These are phyloP conservation scores for Centropristis striata DNA, from an alignment of 2,113 vertebrate genomes.

Conservation along the genomic window DNA sequence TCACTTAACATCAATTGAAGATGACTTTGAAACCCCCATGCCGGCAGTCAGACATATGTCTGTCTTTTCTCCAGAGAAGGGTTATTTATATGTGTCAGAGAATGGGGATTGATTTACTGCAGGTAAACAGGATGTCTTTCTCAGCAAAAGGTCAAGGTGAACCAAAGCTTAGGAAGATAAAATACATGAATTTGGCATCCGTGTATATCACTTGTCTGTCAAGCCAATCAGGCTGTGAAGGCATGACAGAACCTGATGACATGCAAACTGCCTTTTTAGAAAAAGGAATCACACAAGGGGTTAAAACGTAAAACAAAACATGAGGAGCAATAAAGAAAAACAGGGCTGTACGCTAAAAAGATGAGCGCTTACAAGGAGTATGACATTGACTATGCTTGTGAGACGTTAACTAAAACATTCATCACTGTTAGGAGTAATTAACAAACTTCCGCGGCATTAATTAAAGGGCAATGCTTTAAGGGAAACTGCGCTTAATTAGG, in stretches of 20 bases:
- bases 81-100: slow-evolving; percentile 69
- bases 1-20: slow-evolving; percentile 19
- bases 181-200: slow-evolving; percentile 42
- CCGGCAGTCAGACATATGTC: slow-evolving; percentile 9
- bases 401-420: slow-evolving; percentile 76
- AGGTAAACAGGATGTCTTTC: slow-evolving; percentile 69
- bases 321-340: neutral
- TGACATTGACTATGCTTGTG: slow-evolving; percentile 64
- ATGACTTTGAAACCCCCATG: slow-evolving; percentile 4
- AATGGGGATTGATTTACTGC: slow-evolving; percentile 70
- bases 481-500: slow-evolving; percentile 83
- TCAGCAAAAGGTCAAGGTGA: slow-evolving; percentile 74
- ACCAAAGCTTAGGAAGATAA: slow-evolving; percentile 50
- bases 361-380: slow-evolving; percentile 14
- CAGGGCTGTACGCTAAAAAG: neutral
- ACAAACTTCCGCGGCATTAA: slow-evolving; percentile 82
- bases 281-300: neutral
- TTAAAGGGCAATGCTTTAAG: slow-evolving; percentile 80
- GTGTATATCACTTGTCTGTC: slow-evolving; percentile 47
- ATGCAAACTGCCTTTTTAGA: slow-evolving; percentile 24
- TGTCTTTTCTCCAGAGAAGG: slow-evolving; percentile 45
- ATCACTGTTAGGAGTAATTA: slow-evolving; percentile 84
- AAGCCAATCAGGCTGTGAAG: slow-evolving; percentile 1
- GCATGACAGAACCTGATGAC: neutral
- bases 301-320: slow-evolving; percentile 33